phyloP scores from a whole-genome alignment of 1,140 invertebrate species.

The Hycleus cichorii region DNA sequence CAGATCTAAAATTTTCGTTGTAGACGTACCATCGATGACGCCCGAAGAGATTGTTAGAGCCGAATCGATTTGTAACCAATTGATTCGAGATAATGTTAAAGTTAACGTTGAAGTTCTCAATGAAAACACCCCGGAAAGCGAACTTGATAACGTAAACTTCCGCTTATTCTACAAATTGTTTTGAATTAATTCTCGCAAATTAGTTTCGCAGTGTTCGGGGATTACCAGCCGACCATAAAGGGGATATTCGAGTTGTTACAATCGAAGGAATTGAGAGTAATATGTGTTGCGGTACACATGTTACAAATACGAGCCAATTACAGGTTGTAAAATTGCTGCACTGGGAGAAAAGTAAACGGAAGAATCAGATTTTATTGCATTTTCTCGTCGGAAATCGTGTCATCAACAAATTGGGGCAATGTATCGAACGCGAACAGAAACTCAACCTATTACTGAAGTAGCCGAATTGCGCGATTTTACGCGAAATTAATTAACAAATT shows the following conservation, averaged over 20 bases:
- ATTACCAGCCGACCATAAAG: slow-evolving; percentile 67
- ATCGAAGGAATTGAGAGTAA: slow-evolving; percentile 66
- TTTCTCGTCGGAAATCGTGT: slow-evolving; percentile 68
- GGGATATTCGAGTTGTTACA: slow-evolving; percentile 64
- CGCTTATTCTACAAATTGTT: background rate
- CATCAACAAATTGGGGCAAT: slow-evolving; percentile 48
- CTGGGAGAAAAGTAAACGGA: slow-evolving; percentile 67
- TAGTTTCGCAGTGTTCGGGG: slow-evolving; percentile 46
- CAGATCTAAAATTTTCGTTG: slow-evolving; percentile 16
- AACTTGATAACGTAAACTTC: slow-evolving; percentile 27
- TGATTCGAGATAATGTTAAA: slow-evolving; percentile 53
- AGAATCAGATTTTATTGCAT: slow-evolving; percentile 53
- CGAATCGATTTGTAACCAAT: slow-evolving; percentile 59
- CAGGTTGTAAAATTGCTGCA: slow-evolving; percentile 70
- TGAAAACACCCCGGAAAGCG: slow-evolving; percentile 39
- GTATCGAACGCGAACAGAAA: slow-evolving; percentile 57
- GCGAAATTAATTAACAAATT: slow-evolving; percentile 28
- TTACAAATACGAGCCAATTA: slow-evolving; percentile 66
- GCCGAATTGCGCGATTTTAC: slow-evolving; percentile 17
- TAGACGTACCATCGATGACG: slow-evolving; percentile 44
- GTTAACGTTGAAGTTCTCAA: slow-evolving; percentile 58
- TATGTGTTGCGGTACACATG: slow-evolving; percentile 84
- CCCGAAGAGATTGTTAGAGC: slow-evolving; percentile 46
- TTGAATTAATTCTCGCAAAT: slow-evolving; percentile 12
- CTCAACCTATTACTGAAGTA: slow-evolving; percentile 63